Evolutionary conservation across 2,797 vertebrate genomes (phyloP).

Genomic region (Acomys russatus): DNA sequence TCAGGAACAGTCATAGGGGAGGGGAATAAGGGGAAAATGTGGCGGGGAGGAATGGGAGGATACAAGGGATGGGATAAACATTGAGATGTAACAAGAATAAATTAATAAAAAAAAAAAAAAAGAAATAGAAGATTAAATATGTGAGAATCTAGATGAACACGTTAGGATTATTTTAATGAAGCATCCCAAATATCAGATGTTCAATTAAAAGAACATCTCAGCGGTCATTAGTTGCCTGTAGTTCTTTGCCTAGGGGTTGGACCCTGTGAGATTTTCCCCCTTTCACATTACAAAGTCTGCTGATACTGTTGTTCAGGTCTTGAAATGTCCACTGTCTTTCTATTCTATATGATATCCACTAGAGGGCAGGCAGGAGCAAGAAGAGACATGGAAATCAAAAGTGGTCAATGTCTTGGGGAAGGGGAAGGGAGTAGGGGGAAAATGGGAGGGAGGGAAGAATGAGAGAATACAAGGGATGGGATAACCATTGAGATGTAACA

Average conservation of each 20-base stretch:
- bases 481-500: too few relatives aligned
- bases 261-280: too few relatives aligned
- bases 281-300: neutral
- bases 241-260: neutral
- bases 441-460: too few relatives aligned
- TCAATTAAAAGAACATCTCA: neutral
- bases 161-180: neutral
- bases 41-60: too few relatives aligned
- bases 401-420: neutral
- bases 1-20: too few relatives aligned
- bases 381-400: constrained; percentile 18
- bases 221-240: neutral
- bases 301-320: neutral
- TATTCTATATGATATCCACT: constrained; percentile 51
- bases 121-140: neutral
- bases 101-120: too few relatives aligned
- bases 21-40: too few relatives aligned
- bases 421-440: too few relatives aligned
- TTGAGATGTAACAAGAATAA: too few relatives aligned
- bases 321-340: neutral
- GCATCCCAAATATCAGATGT: neutral
- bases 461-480: too few relatives aligned
- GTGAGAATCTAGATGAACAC: neutral
- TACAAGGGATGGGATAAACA: too few relatives aligned
- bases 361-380: constrained; percentile 80